A percentile compares a stretch with the other conserved stretches of the same genome.
Evolutionary conservation across 2,113 vertebrate genomes (phyloP).

Genomic region (Verasper variegatus): DNA sequence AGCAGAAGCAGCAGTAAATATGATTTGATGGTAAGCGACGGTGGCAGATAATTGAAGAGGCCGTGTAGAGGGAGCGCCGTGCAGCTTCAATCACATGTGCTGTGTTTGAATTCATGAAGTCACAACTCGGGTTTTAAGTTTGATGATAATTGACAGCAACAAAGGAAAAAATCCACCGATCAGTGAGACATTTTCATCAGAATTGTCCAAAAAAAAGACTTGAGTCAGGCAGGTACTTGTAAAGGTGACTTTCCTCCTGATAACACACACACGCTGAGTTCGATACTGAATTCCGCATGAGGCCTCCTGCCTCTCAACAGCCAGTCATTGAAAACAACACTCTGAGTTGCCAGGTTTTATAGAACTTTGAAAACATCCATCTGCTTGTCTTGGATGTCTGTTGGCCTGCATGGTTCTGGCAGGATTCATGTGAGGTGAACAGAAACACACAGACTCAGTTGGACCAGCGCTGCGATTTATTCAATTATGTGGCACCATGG

Average conservation of each 20-base stretch:
- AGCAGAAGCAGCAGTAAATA: constrained; percentile 19
- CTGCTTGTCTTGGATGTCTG: neutral
- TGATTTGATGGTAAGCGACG: constrained; percentile 23
- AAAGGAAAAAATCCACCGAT: neutral
- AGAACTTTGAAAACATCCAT: constrained; percentile 8
- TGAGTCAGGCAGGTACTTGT: neutral
- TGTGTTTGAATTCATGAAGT: constrained; percentile 6
- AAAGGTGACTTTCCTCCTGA: constrained; percentile 14
- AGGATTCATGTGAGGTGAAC: too few species aligned
- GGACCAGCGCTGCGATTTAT: too few species aligned
- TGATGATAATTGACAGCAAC: constrained; percentile 6
- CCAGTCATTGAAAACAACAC: constrained; percentile 14
- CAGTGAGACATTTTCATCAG: neutral
- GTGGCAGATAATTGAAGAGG: constrained; percentile 40
- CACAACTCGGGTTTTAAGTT: neutral
- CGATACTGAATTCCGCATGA: constrained; percentile 12
- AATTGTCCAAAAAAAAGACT: neutral
- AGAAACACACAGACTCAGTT: too few species aligned
- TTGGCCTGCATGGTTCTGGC: too few species aligned
- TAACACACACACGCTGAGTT: neutral
- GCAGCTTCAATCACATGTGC: neutral
- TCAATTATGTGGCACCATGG: too few species aligned
- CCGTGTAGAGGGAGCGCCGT: neutral
- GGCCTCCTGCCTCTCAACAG: neutral
- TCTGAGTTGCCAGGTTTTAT: constrained; percentile 1